A percentile compares a stretch with the other conserved stretches of the same genome.
Conservation (phyloP, 2,113 vertebrate species). For the Antennarius striatus region DNA sequence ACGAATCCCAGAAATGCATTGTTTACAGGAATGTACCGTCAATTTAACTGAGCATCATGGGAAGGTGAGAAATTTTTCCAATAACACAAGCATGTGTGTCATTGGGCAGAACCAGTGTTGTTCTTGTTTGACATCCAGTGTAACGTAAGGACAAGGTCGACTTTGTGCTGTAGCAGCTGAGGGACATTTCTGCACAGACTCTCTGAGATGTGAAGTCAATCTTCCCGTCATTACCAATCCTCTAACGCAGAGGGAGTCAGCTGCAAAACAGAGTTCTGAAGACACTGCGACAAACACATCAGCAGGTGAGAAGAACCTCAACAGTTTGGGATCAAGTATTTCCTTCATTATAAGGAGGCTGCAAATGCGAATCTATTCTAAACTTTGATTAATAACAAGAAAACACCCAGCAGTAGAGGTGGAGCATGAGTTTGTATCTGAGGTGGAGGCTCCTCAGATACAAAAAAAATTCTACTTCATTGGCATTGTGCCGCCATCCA, state of each 20-base stretch:
- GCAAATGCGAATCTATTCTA: slow-evolving; percentile 41
- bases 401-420: not conserved
- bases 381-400: slow-evolving; percentile 26
- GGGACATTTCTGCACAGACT: slow-evolving; percentile 5
- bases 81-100: no score
- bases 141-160: slow-evolving; percentile 1
- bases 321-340: slow-evolving; percentile 16
- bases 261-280: slow-evolving; percentile 22
- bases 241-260: slow-evolving; percentile 27
- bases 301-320: slow-evolving; percentile 15
- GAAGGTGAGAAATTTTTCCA: no score
- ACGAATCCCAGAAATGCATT: no score
- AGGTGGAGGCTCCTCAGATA: not conserved
- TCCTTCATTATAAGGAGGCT: slow-evolving; percentile 29
- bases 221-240: slow-evolving; percentile 37
- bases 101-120: not conserved
- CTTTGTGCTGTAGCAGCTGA: slow-evolving; percentile 14
- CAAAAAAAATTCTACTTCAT: no score
- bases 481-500: no score
- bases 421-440: no score
- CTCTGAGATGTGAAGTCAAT: slow-evolving; percentile 56
- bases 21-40: no score
- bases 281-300: slow-evolving; percentile 19
- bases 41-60: no score
- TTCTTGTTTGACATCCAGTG: slow-evolving; percentile 17